Evolutionary conservation across 2,113 vertebrate genomes (phyloP), one percentile per base, ranked within the genome.

Genomic region (Mesocricetus auratus): DNA sequence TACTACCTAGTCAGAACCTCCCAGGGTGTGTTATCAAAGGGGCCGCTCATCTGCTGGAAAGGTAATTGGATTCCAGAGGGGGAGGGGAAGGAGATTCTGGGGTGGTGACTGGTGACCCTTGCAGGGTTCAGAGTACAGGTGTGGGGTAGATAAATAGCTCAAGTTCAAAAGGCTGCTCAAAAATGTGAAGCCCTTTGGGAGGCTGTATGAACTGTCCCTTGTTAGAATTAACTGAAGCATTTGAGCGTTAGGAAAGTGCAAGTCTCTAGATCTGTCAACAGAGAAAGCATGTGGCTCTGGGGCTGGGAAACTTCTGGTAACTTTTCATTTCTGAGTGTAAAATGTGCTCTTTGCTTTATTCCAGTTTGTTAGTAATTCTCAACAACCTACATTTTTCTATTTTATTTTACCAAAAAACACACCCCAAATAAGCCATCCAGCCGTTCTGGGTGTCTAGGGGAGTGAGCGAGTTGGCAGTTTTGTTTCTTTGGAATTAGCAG

Each of bases 21-120:
- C 94, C 99, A 99, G 98, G 99, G 99, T 98, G 99, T 99, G 96
- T 98, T 99, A 97, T 99, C 99, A 86, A 99, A 99, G 98, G 99
- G 99, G 96, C 99, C 99, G 24, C 99, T 99, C 94, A 99, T 99
- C 98, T 99, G 99, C 98, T 99, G 99, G 99, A 99, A 99, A 99
- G 99, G 99, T 99, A 98, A 97, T 62, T 74, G 45, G 0, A 31
- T 74, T 92, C 79, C 4, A 29, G 29, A 64, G 81, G 74, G 68
- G 39, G 91, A 42, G 56, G 78, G 42, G 58, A n/a, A 6, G 17
- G 75, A 33, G 39, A 73, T 33, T 16, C 60, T 39, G 50, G 1
- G 1, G 24, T 42, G 47, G 50, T 74, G 53, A 83, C 60, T 66
- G 82, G 68, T 93, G 86, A 74, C 45, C 42, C 50, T 31, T 42